phyloP scores from a whole-genome alignment of 2,888 invertebrate genomes.

The Calephelis perditalis region DNA sequence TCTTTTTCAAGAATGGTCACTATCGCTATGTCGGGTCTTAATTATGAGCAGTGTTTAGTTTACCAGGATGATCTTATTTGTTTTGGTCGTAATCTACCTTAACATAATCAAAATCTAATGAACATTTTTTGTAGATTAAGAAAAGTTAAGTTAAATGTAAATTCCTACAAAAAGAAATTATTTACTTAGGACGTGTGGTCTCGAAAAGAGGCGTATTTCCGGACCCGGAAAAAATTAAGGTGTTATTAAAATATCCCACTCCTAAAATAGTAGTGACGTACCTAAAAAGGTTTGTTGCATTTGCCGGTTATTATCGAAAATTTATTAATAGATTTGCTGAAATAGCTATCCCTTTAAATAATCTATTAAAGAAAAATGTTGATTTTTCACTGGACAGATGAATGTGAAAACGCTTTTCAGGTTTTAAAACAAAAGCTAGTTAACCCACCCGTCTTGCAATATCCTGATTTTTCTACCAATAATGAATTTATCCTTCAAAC shows the following conservation, averaged over 20 bases:
- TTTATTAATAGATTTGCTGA: not conserved
- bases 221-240: no score
- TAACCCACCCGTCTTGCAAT: no score
- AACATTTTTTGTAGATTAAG: not conserved
- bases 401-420: no score
- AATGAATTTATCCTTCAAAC: no score
- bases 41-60: not conserved
- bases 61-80: no score
- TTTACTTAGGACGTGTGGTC: not conserved
- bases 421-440: no score
- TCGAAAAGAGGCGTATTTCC: not conserved
- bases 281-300: not conserved
- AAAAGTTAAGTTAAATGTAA: not conserved
- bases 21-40: conserved; percentile 2
- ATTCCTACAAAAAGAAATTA: not conserved
- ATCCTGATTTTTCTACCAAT: no score
- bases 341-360: not conserved
- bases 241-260: no score
- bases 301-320: no score
- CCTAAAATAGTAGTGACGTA: not conserved
- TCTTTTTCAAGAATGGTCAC: conserved; percentile 1
- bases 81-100: no score
- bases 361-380: not conserved
- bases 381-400: no score
- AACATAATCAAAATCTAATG: not conserved